Percentiles rank a stretch among this genome's conserved stretches.
These are phyloP conservation scores for Pocota personata DNA, from an alignment of 2,888 invertebrate genomes.

Conservation along the genomic window DNA sequence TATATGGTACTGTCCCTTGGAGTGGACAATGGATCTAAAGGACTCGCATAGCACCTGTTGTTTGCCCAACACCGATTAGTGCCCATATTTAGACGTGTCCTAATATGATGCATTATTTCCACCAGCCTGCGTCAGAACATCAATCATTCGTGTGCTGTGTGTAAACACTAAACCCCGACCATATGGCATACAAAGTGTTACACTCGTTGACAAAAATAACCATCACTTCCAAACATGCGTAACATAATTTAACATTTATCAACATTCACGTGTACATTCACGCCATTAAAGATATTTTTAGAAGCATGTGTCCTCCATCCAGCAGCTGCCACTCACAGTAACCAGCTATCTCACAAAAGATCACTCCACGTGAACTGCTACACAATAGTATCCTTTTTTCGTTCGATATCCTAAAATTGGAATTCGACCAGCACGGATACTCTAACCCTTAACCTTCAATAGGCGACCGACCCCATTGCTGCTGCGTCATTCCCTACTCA, in stretches of 20 bases:
- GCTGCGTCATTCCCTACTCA: slow-evolving; percentile 2
- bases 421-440: slow-evolving; percentile 19
- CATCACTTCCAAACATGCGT: not conserved
- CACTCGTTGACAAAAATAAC: not conserved
- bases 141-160: not conserved
- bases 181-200: not conserved
- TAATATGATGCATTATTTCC: not conserved
- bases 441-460: slow-evolving; percentile 32
- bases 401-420: slow-evolving; percentile 31
- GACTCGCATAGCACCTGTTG: not conserved
- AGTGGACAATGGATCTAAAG: not conserved
- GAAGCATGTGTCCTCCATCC: not conserved
- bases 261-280: slow-evolving; percentile 2
- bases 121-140: not conserved
- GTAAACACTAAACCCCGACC: not conserved
- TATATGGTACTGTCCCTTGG: too few species aligned
- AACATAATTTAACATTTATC: slow-evolving; percentile 7
- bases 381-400: not conserved
- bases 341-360: not conserved
- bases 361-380: not conserved
- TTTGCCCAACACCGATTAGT: not conserved
- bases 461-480: slow-evolving; percentile 26
- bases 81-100: not conserved
- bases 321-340: not conserved
- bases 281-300: slow-evolving; percentile 17